phyloP scores from a whole-genome alignment of 2,797 vertebrate genomes.

The Darevskia mixta region DNA sequence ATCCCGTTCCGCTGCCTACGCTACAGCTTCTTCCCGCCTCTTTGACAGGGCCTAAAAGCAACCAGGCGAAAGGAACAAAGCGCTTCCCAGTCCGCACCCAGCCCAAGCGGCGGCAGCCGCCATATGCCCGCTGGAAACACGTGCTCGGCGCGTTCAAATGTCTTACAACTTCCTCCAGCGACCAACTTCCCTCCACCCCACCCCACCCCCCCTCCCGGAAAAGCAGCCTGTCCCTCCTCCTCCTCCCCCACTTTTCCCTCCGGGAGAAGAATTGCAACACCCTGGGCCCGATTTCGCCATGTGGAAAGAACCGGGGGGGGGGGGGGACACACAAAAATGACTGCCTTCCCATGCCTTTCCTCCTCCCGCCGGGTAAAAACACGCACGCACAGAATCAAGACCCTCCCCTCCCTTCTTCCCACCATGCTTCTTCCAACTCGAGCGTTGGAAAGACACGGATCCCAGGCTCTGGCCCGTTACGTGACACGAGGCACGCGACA shows the following conservation, averaged over 20 bases:
- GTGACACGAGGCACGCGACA: slow-evolving; percentile 32
- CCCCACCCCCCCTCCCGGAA: slow-evolving; percentile 58
- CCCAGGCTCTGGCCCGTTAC: slow-evolving; percentile 38
- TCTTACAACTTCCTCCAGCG: slow-evolving; percentile 80
- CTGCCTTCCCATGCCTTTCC: neutral
- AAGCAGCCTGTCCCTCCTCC: slow-evolving; percentile 50
- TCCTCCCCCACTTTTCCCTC: slow-evolving; percentile 47
- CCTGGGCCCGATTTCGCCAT: slow-evolving; percentile 46
- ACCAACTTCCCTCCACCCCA: slow-evolving; percentile 64
- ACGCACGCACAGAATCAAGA: neutral
- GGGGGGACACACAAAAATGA: neutral
- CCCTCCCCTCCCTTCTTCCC: slow-evolving; percentile 37
- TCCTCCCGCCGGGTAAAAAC: slow-evolving; percentile 34
- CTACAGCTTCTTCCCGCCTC: slow-evolving; percentile 57
- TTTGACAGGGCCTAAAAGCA: slow-evolving; percentile 63
- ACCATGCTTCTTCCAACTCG: slow-evolving; percentile 1
- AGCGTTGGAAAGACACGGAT: neutral
- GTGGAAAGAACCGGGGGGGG: neutral
- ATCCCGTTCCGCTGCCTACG: neutral
- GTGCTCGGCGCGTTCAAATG: slow-evolving; percentile 80
- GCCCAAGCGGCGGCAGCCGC: slow-evolving; percentile 75
- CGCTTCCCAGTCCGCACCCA: slow-evolving; percentile 79
- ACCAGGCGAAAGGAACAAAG: slow-evolving; percentile 81
- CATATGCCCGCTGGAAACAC: slow-evolving; percentile 81
- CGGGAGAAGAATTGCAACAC: slow-evolving; percentile 47